Evolutionary conservation across 2,888 invertebrate species (phyloP).

Genomic region (Alentia gelatinosa): DNA sequence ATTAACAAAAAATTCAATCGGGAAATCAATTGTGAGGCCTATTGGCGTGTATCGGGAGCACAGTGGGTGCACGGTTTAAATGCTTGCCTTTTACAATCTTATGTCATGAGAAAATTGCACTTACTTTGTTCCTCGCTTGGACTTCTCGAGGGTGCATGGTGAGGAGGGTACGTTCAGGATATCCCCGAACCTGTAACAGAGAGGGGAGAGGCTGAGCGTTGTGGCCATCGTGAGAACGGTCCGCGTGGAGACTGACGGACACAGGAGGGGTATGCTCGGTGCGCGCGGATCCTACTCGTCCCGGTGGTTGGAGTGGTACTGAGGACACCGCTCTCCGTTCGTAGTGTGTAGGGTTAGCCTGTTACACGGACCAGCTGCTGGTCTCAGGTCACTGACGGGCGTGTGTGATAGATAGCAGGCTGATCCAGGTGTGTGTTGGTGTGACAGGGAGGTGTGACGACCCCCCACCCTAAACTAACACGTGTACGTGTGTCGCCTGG

Average conservation of each 20-base stretch:
- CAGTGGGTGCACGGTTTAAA: no score
- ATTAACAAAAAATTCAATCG: no score
- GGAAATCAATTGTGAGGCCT: no score
- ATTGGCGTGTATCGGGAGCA: no score
- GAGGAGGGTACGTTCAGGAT: conserved; percentile 1
- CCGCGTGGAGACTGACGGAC: not conserved
- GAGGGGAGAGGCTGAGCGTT: conserved; percentile 39
- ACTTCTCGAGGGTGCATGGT: not conserved
- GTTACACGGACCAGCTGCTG: not conserved
- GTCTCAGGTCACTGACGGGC: not conserved
- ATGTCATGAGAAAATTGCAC: not conserved
- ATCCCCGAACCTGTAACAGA: conserved; percentile 36
- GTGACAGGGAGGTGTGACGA: not conserved
- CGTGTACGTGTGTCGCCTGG: no score
- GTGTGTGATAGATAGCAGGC: not conserved
- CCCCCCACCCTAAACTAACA: no score
- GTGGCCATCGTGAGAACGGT: not conserved
- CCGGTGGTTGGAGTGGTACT: not conserved
- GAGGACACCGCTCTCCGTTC: not conserved
- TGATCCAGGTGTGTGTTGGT: not conserved
- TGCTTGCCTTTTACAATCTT: no score
- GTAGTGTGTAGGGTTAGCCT: not conserved
- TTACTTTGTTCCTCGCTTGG: not conserved
- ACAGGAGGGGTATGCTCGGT: no score
- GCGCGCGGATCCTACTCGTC: no score